Evolutionary conservation across 2,113 vertebrate species (phyloP).

Genomic region (Leucopsar rothschildi): DNA sequence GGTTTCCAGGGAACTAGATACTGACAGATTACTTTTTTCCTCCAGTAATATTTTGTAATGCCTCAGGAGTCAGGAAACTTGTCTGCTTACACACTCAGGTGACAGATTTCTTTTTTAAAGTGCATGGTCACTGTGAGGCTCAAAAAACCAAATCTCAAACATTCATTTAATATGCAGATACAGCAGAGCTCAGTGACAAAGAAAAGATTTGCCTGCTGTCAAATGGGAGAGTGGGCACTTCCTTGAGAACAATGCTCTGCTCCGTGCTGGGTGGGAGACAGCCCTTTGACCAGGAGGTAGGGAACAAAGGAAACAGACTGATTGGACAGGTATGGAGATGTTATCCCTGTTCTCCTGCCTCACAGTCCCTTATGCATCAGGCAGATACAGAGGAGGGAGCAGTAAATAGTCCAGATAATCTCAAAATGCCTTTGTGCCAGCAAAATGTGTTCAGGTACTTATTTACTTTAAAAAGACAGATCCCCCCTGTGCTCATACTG

Average conservation of each 20-base stretch:
- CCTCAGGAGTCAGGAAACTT: background rate
- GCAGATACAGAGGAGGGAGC: background rate
- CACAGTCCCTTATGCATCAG: background rate
- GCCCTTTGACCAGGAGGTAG: background rate
- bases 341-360: background rate
- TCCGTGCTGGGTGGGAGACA: background rate
- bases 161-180: background rate
- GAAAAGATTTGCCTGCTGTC: background rate
- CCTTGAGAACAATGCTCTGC: background rate
- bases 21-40: background rate
- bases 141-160: background rate
- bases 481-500: accelerated
- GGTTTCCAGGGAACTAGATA: background rate
- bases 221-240: background rate
- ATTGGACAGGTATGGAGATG: accelerated
- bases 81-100: background rate
- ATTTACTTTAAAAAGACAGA: background rate
- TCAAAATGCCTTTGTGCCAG: background rate
- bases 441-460: background rate
- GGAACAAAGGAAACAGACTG: background rate
- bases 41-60: background rate
- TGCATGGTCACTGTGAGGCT: accelerated
- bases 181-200: background rate
- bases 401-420: background rate
- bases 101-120: background rate